Base-by-base conservation (phyloP, 2,113 vertebrate species). In the Pampusana beccarii region DNA sequence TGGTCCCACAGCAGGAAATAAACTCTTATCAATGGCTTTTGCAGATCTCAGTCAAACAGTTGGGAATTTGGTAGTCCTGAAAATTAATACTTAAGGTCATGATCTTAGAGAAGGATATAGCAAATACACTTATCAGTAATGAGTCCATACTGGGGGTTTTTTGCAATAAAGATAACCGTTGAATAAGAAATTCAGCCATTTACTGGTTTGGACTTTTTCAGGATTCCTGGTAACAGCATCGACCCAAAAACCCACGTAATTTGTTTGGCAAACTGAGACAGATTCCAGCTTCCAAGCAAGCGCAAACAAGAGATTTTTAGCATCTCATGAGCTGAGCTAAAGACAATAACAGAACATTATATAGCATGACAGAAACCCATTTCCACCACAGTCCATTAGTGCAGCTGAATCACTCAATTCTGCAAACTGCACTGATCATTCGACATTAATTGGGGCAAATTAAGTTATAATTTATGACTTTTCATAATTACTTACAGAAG, bases 371-470 rank as follows among this genome's bases (percentile, higher is more conserved):
- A 92, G 69, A 94, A 93, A 85, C 11, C 11, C 46, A 85, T 92
- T 79, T 85, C 62, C 84, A 95, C 91, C 92, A 80, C 16, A 26
- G 80, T 72, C 83, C 65, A 95, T 94, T 93, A 94, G 80, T 79
- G 70, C 48, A 89, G 65, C 44, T 86, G 86, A 96, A 93, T 93
- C 91, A 92, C 46, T 94, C 92, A 84, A 46, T 96, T 86, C 93
- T 86, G 53, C 75, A 88, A 90, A 95, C 62, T 75, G 50, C 40
- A 66, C 36, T 92, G 70, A 96, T 91, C 54, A 23, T 54, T 93
- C 94, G 93, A 69, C 80, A 82, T 95, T 94, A 95, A 95, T 85
- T 95, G 91, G 73, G 44, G 40, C 31, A 95, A 96, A 96, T 93
- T 89, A 93, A 86, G 54, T 65, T 79, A 84, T 72, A 91, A 91